Base-by-base conservation (phyloP, 2,888 invertebrate species). In the Ditula angustiorana region DNA sequence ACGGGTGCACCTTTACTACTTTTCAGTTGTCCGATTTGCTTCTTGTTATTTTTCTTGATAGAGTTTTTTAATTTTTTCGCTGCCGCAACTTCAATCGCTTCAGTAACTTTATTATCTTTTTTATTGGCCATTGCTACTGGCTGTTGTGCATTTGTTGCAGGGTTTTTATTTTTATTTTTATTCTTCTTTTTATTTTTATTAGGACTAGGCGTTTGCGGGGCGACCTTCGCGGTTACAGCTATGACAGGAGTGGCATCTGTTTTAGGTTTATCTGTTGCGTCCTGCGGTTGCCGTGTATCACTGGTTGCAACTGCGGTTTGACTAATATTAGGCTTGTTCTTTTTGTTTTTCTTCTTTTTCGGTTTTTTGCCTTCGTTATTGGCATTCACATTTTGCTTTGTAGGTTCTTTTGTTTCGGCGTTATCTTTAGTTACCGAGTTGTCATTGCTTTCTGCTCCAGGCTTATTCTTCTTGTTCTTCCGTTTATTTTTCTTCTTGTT, bases 61-160 rank as follows among this genome's bases (percentile, higher is more conserved):
- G 85, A 79, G 28, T 84, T 86, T 75, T 90, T 91, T 2, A 91
- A 67, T 71, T 89, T 89, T 62, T 82, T 85, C 2, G 90, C 79
- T 41, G 78, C 84, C 59, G 74, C 78, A 4, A 79, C 75, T 74
- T 85, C 82, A 0, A 84, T 53, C 26, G 79, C 77, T 55, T 85
- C 83, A 10, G 86, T 80, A 5, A 90, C 72, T 75, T 71, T 73
- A 26, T 49, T 65, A 58, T 68, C 70, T 50, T 62, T 73, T 37
- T 60, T 73, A 59, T 30, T 58, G 55, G 44, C 52, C 70, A 21
- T 16, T 58, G n/a, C 50, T 49, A 21, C 46, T 63, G 47, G 57
- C 37, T 62, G 56, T 37, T 16, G 63, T 26, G 44, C 2, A 49
- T 37, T 21, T 26, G 47, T 50, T 58, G 52, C 56, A 21, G 67